phyloP scores from a whole-genome alignment of 2,113 vertebrate genomes.

The Sarotherodon lohbergeri region DNA sequence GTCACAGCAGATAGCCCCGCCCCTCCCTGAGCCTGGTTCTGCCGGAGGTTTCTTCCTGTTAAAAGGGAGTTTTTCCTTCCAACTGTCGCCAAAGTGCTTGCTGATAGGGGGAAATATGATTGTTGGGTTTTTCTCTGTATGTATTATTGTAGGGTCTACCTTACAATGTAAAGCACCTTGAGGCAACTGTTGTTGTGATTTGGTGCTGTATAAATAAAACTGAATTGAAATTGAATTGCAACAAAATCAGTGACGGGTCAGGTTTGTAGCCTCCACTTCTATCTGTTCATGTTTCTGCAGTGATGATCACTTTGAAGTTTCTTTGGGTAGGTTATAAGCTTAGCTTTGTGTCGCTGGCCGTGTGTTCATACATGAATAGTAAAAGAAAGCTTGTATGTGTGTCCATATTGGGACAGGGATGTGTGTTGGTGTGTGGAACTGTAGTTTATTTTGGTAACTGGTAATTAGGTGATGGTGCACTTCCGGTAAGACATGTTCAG shows the following conservation, averaged over 20 bases:
- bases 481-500: neutral
- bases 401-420: neutral
- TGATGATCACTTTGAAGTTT: neutral
- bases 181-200: neutral
- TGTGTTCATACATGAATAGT: neutral
- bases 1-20: accelerated
- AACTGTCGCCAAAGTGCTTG: neutral
- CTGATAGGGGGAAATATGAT: accelerated
- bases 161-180: neutral
- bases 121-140: neutral
- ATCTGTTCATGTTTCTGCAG: neutral
- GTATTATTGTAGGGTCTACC: neutral
- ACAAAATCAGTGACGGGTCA: neutral
- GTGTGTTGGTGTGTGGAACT: neutral
- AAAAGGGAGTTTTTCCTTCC: neutral
- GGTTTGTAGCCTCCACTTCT: neutral
- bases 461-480: neutral
- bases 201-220: accelerated
- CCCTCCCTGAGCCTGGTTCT: accelerated
- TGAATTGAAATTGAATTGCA: neutral
- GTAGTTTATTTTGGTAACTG: neutral
- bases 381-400: neutral
- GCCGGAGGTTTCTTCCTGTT: neutral
- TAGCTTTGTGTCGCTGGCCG: neutral
- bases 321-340: neutral